Evolutionary conservation across 2,113 vertebrate genomes (phyloP).

Genomic region (Petrocephalus zakoni): DNA sequence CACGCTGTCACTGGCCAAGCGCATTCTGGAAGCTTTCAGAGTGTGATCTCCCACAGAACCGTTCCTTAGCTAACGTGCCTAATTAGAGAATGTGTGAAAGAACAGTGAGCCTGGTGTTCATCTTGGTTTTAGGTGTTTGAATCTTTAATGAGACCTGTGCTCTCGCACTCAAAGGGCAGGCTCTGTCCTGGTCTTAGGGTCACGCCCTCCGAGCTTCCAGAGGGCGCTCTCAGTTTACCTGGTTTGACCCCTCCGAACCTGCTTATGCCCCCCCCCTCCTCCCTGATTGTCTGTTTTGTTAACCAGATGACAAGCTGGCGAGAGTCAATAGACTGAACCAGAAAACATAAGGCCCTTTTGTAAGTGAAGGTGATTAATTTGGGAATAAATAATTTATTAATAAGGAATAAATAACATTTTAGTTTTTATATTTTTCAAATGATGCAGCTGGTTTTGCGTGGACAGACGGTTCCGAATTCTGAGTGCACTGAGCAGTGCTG

Average conservation of each 20-base stretch:
- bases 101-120: neutral
- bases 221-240: neutral
- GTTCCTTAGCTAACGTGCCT: constrained; percentile 8
- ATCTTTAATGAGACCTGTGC: neutral
- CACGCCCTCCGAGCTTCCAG: neutral
- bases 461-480: neutral
- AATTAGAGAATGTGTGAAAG: neutral
- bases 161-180: neutral
- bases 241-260: neutral
- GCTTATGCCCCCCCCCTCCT: neutral
- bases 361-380: too few species aligned
- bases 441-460: neutral
- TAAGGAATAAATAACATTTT: too few species aligned
- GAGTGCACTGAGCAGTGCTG: neutral
- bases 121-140: constrained; percentile 1
- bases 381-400: too few species aligned
- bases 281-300: neutral
- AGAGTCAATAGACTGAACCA: neutral
- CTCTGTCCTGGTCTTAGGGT: neutral
- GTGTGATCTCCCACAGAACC: neutral
- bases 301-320: neutral
- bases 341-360: neutral
- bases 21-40: neutral
- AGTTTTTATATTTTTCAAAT: neutral
- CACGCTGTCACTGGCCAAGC: neutral